Base-by-base conservation (phyloP, 2,888 invertebrate genomes). In the Tenthredo distinguenda region DNA sequence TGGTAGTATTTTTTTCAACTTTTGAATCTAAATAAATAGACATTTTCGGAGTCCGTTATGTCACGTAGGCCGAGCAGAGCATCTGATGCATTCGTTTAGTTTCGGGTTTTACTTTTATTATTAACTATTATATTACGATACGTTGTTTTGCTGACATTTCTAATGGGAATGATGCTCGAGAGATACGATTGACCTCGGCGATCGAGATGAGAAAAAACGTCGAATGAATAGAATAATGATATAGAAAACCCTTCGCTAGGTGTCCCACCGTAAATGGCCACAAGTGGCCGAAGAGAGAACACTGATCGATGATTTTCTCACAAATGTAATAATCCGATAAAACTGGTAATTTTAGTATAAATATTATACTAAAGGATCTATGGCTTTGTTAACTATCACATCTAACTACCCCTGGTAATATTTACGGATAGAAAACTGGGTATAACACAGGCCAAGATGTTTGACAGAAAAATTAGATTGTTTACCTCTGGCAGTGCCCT, bases 211-310 rank as follows among this genome's bases (percentile, higher is more conserved):
- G 21, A 40, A 34, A 18, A 40, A 15, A 62, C 62, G 10, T 34
- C 6, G 12, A 81, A 62, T 21, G 37, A 62, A 58, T n/a, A 62
- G 21, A 62, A 62, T 62, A 21, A 81, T 47, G 43, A 86, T 82
- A 87, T 86, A 86, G 79, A 84, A 84, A 85, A 85, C 88, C 88
- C 87, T 90, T 90, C 87, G 87, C 83, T 86, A 88, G 87, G 65
- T 47, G 47, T 89, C 90, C 90, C 90, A 89, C 90, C 90, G 89
- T 89, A 89, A 90, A 90, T 89, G 92, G 91, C 92, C 90, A 92
- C 92, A 92, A 92, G 92, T 92, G 92, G 92, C 92, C 89, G 90
- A 90, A 90, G 88, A 88, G 90, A 91, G 89, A 89, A 88, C 89
- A 83, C 87, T 86, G 91, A 92, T 92, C 92, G 91, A 92, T 92